These are phyloP conservation scores for Ateles fusciceps DNA, from an alignment of 2,797 vertebrate genomes.

Conservation along the genomic window DNA sequence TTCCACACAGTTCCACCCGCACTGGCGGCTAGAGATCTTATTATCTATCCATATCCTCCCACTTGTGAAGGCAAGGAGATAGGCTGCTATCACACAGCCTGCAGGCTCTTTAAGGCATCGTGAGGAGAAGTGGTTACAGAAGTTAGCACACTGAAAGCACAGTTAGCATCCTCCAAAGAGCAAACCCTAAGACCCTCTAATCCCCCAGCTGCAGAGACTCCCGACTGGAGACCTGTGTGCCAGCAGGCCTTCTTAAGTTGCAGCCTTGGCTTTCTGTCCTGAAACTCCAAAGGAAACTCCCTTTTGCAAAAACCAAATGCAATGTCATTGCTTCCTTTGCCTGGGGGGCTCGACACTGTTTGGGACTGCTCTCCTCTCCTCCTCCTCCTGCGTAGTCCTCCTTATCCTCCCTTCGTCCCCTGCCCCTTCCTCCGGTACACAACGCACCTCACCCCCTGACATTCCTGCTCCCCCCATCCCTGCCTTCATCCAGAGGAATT, in stretches of 20 bases:
- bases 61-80: not conserved
- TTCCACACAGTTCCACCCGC: constrained; percentile 63
- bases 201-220: not conserved
- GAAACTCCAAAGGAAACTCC: not conserved
- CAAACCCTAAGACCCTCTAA: not conserved
- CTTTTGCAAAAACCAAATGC: not conserved
- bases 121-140: not conserved
- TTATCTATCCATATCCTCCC: not conserved
- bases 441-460: not conserved
- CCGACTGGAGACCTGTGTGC: not conserved
- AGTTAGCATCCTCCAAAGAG: not conserved
- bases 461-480: not conserved
- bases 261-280: not conserved
- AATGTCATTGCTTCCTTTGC: not conserved
- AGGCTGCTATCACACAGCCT: not conserved
- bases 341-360: not conserved
- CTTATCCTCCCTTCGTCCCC: fast-evolving
- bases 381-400: too few relatives aligned
- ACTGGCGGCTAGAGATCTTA: not conserved
- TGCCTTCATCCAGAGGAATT: not conserved
- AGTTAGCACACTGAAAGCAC: not conserved
- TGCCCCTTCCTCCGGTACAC: fast-evolving
- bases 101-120: fast-evolving
- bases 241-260: not conserved
- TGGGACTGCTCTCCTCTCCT: not conserved